These are phyloP conservation scores for Oryzias melastigma DNA, from an alignment of 2,113 vertebrate species.

Conservation along the genomic window DNA sequence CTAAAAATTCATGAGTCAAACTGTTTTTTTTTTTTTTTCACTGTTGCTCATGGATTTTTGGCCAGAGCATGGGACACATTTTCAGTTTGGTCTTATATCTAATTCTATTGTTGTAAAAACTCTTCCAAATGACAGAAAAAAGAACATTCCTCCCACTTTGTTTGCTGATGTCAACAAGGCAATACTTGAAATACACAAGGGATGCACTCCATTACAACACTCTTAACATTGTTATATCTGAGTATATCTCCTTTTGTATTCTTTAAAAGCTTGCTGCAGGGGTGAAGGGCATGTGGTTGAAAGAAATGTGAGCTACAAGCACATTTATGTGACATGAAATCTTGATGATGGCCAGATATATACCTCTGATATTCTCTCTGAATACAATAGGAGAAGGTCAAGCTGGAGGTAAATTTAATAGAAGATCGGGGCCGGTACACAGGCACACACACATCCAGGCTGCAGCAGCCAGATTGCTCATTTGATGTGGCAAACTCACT, in stretches of 20 bases:
- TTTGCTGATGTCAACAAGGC: not conserved
- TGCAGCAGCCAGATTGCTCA: conserved; percentile 41
- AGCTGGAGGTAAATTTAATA: conserved; percentile 22
- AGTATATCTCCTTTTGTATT: not conserved
- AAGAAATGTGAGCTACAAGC: conserved; percentile 15
- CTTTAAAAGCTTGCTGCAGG: conserved; percentile 2
- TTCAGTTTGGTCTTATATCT: too few relatives aligned
- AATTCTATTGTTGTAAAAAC: too few relatives aligned
- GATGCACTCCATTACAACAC: not conserved
- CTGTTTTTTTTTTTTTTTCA: too few relatives aligned
- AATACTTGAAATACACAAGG: conserved; percentile 2
- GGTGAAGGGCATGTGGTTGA: conserved; percentile 1
- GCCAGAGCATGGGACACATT: too few relatives aligned
- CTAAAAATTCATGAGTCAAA: too few relatives aligned
- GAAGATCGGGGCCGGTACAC: conserved; percentile 10
- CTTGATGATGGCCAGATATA: conserved; percentile 19
- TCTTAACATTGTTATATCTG: not conserved
- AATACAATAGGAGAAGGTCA: not conserved
- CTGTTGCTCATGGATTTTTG: too few relatives aligned
- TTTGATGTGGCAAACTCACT: conserved; percentile 53
- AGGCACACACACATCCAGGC: conserved; percentile 9
- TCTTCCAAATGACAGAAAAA: too few relatives aligned
- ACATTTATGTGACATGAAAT: conserved; percentile 1
- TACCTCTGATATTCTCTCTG: conserved; percentile 8
- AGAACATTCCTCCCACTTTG: not conserved